phyloP scores from a whole-genome alignment of 2,888 invertebrate species.

The Drosophila emarginata region DNA sequence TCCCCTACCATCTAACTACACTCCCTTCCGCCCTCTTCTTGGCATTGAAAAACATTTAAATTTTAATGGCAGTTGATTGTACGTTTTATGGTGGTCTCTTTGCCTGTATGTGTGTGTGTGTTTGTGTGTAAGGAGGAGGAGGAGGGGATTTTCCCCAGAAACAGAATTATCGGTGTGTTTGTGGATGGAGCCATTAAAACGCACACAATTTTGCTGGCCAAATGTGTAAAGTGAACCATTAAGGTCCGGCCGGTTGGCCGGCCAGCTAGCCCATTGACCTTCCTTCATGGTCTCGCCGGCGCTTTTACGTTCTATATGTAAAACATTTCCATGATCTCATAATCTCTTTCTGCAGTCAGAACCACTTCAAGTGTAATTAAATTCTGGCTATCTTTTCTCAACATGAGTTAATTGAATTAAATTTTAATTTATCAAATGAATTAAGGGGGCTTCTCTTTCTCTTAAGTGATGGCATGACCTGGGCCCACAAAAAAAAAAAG shows the following conservation, averaged over 20 bases:
- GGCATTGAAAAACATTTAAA: slow-evolving; percentile 75
- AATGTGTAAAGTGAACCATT: slow-evolving; percentile 54
- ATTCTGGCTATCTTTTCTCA: slow-evolving; percentile 14
- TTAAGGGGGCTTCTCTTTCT: slow-evolving; percentile 40
- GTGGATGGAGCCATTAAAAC: slow-evolving; percentile 40
- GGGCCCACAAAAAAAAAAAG: slow-evolving; percentile 13
- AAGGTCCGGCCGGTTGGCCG: slow-evolving; percentile 16
- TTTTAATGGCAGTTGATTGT: slow-evolving; percentile 71
- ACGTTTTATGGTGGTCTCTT: slow-evolving; percentile 57
- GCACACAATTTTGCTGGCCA: slow-evolving; percentile 14
- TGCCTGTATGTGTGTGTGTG: not conserved
- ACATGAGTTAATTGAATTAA: slow-evolving; percentile 66
- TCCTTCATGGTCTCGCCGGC: too few species aligned
- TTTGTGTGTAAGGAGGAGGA: not conserved
- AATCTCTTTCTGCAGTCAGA: not conserved
- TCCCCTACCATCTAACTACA: not conserved
- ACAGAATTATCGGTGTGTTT: too few species aligned
- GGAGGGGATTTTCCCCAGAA: slow-evolving; percentile 1
- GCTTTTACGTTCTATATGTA: not conserved
- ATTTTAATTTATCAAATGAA: slow-evolving; percentile 63
- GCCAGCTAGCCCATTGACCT: slow-evolving; percentile 16
- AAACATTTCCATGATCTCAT: slow-evolving; percentile 1
- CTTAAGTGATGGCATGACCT: slow-evolving; percentile 23
- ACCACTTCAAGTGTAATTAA: slow-evolving; percentile 37
- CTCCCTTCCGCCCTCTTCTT: slow-evolving; percentile 23